Percentiles rank a stretch among this genome's conserved stretches.
Evolutionary conservation across 2,113 vertebrate genomes (phyloP).

Genomic region (Sus scrofa): T2T-Sscrofa CM000819.6:87277001-87277500

Average conservation of each 20-base stretch:
- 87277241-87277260: neutral
- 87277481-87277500: no score
- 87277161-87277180: neutral
- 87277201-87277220: neutral
- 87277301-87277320: neutral
- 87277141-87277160: neutral
- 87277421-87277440: no score
- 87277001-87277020: neutral
- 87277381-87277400: no score
- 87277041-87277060: neutral
- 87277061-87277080: neutral
- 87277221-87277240: no score
- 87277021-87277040: neutral
- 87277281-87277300: neutral
- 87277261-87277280: neutral
- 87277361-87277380: no score
- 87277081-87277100: conserved; percentile 38
- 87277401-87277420: no score
- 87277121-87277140: neutral
- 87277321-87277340: neutral
- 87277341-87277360: no score
- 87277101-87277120: neutral
- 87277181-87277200: neutral
- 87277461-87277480: no score
- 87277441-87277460: no score